A percentile compares a stretch with the other conserved stretches of the same genome.
These are phyloP conservation scores for Pterostichus madidus DNA, from an alignment of 2,888 invertebrate species.

Conservation along the genomic window DNA sequence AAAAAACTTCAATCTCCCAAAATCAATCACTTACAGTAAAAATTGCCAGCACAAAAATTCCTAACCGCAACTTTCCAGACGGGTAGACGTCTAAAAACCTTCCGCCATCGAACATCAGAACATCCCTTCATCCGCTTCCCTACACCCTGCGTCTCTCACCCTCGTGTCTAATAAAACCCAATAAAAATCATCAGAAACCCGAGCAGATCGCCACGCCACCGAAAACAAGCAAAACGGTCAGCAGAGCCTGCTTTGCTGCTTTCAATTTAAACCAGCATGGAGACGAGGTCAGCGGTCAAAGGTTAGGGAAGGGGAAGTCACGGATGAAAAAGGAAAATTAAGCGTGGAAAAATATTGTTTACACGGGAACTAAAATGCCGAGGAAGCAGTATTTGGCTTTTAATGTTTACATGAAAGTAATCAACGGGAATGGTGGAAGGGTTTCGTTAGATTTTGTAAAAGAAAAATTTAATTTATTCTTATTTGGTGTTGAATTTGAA, in stretches of 20 bases:
- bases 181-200: slow-evolving; percentile 34
- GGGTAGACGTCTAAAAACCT: slow-evolving; percentile 26
- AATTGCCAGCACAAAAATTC: slow-evolving; percentile 10
- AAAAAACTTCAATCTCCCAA: slow-evolving; percentile 36
- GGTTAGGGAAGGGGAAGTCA: background rate
- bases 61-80: slow-evolving; percentile 22
- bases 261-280: slow-evolving; percentile 25
- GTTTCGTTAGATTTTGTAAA: background rate
- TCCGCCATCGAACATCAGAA: slow-evolving; percentile 33
- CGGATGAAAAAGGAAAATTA: slow-evolving; percentile 25
- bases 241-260: slow-evolving; percentile 23
- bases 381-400: slow-evolving; percentile 1
- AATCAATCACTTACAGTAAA: slow-evolving; percentile 29
- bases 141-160: background rate
- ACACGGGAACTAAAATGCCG: background rate
- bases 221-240: slow-evolving; percentile 26
- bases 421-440: slow-evolving; percentile 5
- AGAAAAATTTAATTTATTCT: no score
- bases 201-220: background rate
- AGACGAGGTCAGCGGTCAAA: slow-evolving; percentile 4
- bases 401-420: slow-evolving; percentile 24
- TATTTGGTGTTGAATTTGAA: no score
- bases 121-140: slow-evolving; percentile 33
- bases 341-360: slow-evolving; percentile 39
- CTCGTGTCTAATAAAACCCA: slow-evolving; percentile 15